Conservation (phyloP, 2,797 vertebrate species). For the Paramormyrops hopkinsi region DNA sequence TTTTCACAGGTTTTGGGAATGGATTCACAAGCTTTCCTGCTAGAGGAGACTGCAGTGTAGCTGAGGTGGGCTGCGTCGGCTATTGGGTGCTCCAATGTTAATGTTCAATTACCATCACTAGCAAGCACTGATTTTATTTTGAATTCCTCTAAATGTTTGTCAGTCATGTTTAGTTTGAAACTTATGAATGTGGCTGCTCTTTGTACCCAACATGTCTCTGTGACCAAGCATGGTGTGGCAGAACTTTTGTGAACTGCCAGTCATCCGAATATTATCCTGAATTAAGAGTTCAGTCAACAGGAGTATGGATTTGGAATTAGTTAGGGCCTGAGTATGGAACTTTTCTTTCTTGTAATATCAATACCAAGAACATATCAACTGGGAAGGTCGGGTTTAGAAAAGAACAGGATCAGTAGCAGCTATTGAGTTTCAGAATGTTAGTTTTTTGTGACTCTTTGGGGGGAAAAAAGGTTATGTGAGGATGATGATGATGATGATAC, state of each 20-base stretch:
- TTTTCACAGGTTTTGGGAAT: background rate
- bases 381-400: background rate
- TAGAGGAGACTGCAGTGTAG: background rate
- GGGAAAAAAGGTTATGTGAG: background rate
- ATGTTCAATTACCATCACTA: background rate
- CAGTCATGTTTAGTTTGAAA: background rate
- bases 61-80: background rate
- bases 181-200: background rate
- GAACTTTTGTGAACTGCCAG: background rate
- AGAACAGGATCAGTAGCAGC: background rate
- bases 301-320: background rate
- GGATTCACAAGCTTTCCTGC: background rate
- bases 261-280: background rate
- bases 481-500: background rate
- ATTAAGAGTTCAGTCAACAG: background rate
- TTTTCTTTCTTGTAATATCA: background rate
- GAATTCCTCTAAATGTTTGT: background rate
- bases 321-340: background rate
- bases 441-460: background rate
- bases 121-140: background rate
- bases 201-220: background rate
- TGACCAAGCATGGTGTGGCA: background rate
- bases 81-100: background rate
- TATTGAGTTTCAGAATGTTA: background rate
- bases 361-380: background rate